A percentile compares a stretch with the other conserved stretches of the same genome.
Evolutionary conservation across 1,140 invertebrate genomes (phyloP).

Genomic region (Pararge aegeria): DNA sequence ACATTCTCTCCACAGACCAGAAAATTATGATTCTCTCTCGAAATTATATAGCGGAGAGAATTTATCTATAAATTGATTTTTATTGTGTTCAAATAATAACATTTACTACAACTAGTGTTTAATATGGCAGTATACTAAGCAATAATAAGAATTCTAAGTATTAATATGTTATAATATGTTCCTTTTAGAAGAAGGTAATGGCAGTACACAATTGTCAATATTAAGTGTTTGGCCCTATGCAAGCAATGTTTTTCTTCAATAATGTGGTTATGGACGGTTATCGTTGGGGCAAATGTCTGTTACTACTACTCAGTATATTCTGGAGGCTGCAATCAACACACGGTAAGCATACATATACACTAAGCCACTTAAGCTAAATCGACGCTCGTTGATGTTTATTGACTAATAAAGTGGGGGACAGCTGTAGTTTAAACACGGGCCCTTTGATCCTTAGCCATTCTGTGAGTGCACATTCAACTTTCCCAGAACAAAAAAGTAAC

Average conservation of each 20-base stretch:
- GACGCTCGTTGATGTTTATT: too few species aligned
- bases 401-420: too few species aligned
- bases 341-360: constrained; percentile 37
- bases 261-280: constrained; percentile 60
- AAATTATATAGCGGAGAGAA: neutral
- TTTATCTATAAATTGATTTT: neutral
- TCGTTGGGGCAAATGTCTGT: constrained; percentile 49
- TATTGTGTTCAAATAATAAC: neutral
- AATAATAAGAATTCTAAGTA: constrained; percentile 2
- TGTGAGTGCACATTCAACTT: too few species aligned
- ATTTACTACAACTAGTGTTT: neutral
- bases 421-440: too few species aligned
- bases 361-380: neutral
- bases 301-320: constrained; percentile 47
- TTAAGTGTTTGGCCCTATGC: constrained; percentile 53
- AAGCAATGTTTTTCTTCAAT: constrained; percentile 52
- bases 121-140: constrained; percentile 11
- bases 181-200: constrained; percentile 52
- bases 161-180: constrained; percentile 64
- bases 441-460: too few species aligned
- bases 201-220: constrained; percentile 60
- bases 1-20: neutral
- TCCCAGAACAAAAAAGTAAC: too few species aligned
- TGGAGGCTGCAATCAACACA: constrained; percentile 44
- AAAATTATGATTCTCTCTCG: neutral